phyloP scores from a whole-genome alignment of 2,888 invertebrate genomes.

The Atethmia centrago region DNA sequence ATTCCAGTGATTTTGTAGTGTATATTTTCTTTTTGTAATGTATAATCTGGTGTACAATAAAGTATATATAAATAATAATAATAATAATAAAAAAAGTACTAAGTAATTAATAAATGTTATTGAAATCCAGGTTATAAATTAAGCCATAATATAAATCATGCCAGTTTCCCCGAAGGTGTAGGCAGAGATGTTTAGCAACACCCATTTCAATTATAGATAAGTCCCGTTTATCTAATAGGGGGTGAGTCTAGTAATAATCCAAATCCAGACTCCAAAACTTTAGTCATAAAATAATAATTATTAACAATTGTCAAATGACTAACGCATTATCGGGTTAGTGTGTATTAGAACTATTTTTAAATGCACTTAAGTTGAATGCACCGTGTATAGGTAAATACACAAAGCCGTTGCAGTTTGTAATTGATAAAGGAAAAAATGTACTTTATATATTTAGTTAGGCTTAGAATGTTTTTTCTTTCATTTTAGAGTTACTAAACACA shows the following conservation, averaged over 20 bases:
- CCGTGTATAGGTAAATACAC: conserved; percentile 31
- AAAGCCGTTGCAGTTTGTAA: conserved; percentile 19
- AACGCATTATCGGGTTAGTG: conserved; percentile 27
- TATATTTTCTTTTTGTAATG: too few species aligned
- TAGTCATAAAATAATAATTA: conserved; percentile 20
- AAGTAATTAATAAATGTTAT: neutral
- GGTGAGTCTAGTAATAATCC: neutral
- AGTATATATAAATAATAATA: too few species aligned
- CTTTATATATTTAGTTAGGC: neutral
- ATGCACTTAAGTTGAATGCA: conserved; percentile 48
- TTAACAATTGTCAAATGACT: conserved; percentile 41
- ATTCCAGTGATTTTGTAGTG: too few species aligned
- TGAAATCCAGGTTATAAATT: neutral
- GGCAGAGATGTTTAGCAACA: too few species aligned
- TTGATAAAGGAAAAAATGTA: conserved; percentile 47
- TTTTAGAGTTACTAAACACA: neutral
- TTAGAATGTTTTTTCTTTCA: neutral
- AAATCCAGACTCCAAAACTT: neutral
- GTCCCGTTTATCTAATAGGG: neutral
- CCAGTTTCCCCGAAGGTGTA: neutral
- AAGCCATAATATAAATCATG: neutral
- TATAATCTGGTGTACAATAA: too few species aligned
- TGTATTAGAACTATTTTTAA: conserved; percentile 57
- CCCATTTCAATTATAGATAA: neutral
- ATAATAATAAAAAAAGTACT: too few species aligned